Evolutionary conservation across 2,113 vertebrate species (phyloP).

Genomic region (Pteropus alecto): DNA sequence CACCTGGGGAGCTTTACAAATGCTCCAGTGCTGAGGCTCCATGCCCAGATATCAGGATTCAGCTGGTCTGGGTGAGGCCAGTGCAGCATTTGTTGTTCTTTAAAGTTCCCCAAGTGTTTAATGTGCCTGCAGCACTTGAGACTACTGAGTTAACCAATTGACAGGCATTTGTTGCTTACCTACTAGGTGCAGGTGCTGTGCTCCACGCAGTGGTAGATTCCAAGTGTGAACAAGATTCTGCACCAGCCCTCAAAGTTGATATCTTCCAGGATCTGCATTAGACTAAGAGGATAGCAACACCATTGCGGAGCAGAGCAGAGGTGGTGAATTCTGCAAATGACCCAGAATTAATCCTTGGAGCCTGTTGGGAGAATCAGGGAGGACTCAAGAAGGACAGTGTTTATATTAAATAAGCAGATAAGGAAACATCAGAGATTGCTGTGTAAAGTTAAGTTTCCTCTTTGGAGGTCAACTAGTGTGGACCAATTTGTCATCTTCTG

Average conservation of each 20-base stretch:
- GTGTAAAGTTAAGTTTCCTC: constrained; percentile 68
- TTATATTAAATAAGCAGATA: constrained; percentile 77
- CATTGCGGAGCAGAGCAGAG: background rate
- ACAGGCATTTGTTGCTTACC: background rate
- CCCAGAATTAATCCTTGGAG: constrained; percentile 27
- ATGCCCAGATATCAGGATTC: background rate
- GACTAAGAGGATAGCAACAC: background rate
- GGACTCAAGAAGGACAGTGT: constrained; percentile 42
- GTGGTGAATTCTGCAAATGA: constrained; percentile 46
- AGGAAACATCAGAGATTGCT: constrained; percentile 73
- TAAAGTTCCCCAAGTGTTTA: background rate
- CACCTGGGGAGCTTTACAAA: background rate
- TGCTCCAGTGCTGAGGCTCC: too few species aligned
- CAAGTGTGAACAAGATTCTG: background rate
- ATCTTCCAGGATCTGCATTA: background rate
- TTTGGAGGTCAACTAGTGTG: constrained; percentile 71
- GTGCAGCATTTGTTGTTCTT: background rate
- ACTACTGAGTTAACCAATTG: background rate
- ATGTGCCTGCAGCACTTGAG: background rate
- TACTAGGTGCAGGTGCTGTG: background rate
- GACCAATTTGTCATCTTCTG: constrained; percentile 76
- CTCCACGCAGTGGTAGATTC: background rate
- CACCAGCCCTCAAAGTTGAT: background rate
- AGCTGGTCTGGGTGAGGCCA: background rate
- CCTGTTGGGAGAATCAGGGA: constrained; percentile 40